Percentiles rank a stretch among this genome's conserved stretches.
These are phyloP conservation scores for Eurytoma adleriae DNA, from an alignment of 2,888 invertebrate species.

Conservation along the genomic window DNA sequence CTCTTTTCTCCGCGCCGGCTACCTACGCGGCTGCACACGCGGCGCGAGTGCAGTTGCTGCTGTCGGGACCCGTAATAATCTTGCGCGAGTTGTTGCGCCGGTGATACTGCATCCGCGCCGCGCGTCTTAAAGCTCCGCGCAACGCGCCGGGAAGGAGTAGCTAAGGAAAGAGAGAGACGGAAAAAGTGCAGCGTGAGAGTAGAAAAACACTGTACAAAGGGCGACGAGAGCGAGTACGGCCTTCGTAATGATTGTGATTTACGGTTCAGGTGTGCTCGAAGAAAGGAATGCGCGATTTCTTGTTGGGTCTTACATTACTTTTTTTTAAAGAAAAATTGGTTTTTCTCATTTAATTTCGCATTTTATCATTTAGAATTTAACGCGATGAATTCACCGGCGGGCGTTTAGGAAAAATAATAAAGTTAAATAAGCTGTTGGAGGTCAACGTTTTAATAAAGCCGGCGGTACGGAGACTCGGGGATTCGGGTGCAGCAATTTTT, in stretches of 20 bases:
- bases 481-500: conserved; percentile 18
- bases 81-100: conserved; percentile 57
- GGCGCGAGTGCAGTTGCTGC: conserved; percentile 36
- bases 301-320: neutral
- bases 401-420: too few species aligned
- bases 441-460: too few species aligned
- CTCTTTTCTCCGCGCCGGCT: conserved; percentile 42
- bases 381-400: too few species aligned
- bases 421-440: too few species aligned
- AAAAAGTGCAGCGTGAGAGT: conserved; percentile 40
- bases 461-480: too few species aligned
- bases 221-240: conserved; percentile 12
- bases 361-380: too few species aligned
- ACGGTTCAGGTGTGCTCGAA: conserved; percentile 58
- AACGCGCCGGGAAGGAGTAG: conserved; percentile 16
- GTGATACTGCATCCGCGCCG: conserved; percentile 14
- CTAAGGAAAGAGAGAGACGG: conserved; percentile 45
- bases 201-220: conserved; percentile 59
- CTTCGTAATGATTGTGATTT: conserved; percentile 72
- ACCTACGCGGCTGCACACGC: conserved; percentile 46
- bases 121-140: neutral
- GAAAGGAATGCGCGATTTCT: neutral
- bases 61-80: conserved; percentile 61
- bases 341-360: too few species aligned
- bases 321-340: too few species aligned